Evolutionary conservation across 2,888 invertebrate genomes (phyloP).

Genomic region (Cinara cedri): DNA sequence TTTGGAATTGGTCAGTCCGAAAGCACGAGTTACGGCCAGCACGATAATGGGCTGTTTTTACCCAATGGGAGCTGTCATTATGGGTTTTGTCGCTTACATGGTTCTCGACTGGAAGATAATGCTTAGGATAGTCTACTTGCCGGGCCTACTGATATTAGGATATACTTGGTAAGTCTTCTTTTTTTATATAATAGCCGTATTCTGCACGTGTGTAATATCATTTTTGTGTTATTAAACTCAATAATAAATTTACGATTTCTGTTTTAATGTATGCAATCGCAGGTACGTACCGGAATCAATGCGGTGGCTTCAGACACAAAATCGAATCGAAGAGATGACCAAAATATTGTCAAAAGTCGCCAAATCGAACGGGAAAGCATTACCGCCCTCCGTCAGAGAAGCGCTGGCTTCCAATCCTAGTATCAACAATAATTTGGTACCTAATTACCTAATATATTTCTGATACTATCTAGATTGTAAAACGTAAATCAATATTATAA

Average conservation of each 20-base stretch:
- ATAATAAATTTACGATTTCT: not conserved
- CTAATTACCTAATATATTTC: not conserved
- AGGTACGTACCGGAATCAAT: slow-evolving; percentile 64
- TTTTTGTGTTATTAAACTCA: no score
- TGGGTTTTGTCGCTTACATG: slow-evolving; percentile 70
- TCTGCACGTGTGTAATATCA: not conserved
- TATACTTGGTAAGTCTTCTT: slow-evolving; percentile 67
- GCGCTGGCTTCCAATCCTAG: slow-evolving; percentile 1
- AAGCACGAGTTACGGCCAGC: slow-evolving; percentile 69
- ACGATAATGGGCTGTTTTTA: slow-evolving; percentile 69
- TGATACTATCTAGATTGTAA: not conserved
- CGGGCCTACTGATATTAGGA: slow-evolving; percentile 71
- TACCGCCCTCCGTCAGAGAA: slow-evolving; percentile 51
- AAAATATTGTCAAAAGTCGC: slow-evolving; percentile 62
- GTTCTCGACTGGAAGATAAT: slow-evolving; percentile 73
- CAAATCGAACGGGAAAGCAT: slow-evolving; percentile 61
- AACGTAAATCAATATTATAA: not conserved
- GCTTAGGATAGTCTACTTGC: slow-evolving; percentile 71
- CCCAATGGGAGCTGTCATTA: slow-evolving; percentile 70
- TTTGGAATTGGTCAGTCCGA: slow-evolving; percentile 78
- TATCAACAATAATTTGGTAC: slow-evolving; percentile 19
- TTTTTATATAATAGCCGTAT: no score
- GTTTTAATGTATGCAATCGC: slow-evolving; percentile 9
- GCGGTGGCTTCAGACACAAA: slow-evolving; percentile 64
- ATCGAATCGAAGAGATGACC: slow-evolving; percentile 62